Evolutionary conservation across 1,140 invertebrate species (phyloP), one percentile per base, ranked within the genome.

Genomic region (Adelges cooleyi): DNA sequence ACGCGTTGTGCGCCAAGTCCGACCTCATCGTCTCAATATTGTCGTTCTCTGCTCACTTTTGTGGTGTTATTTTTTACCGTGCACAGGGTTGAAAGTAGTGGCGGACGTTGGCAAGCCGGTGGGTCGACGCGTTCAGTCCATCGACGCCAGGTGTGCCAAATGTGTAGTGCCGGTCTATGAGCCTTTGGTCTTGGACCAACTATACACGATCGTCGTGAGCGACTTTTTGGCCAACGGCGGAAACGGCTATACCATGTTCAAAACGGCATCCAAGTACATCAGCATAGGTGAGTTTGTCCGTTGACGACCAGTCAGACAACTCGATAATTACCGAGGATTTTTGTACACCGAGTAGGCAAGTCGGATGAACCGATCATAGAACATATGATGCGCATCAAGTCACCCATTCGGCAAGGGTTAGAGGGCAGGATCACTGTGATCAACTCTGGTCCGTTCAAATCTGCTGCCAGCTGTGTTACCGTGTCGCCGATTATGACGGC

Each of bases 141-240:
- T 78, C 2, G 36, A 75, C 54, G 76, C 77, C 1, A 72, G 77
- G 23, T 84, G 83, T 69, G 71, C 73, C 6, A 40, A 71, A 3
- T 85, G 83, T 62, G 59, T 68, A 3, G 70, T 80, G 15, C 82
- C 83, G 0, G 65, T 22, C 0, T 82, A 77, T 49, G 66, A 69
- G 13, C 17, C 67, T 1, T 52, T 78, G 15, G n/a, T 75, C 10
- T 6, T 36, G 6, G 68, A 74, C 49, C 23, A 22, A 36, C 74
- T 72, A n/a, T 83, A 83, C 67, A 74, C 50, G 17, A 71, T 83
- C 8, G 71, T 81, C 1, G 72, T 79, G 52, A 71, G 71, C 1
- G 75, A 78, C 36, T 84, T 77, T 67, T 65, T 83, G n/a, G 75
- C 75, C 1, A 70, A 71, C 5, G 82, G 82, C 20, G 81, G 81